These are phyloP conservation scores for Monodelphis domestica DNA, from an alignment of 2,797 vertebrate genomes.

Conservation along the genomic window DNA sequence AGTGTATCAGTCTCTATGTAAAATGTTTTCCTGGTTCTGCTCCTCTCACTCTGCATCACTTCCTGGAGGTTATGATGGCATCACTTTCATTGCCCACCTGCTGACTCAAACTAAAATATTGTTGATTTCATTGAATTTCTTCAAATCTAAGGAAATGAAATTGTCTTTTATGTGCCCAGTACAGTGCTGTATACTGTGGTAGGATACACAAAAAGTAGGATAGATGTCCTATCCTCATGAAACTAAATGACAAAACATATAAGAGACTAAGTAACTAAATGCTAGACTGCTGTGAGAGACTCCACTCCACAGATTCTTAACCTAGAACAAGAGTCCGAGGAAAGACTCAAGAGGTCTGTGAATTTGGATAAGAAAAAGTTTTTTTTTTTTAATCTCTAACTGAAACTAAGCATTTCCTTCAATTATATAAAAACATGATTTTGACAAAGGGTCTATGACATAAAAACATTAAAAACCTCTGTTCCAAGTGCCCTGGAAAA, in stretches of 20 bases:
- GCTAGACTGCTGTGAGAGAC: neutral
- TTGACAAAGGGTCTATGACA: neutral
- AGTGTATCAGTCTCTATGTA: no score
- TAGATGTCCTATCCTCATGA: neutral
- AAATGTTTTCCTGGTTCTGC: no score
- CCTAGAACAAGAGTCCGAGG: no score
- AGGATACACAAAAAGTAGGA: neutral
- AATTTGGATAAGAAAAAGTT: neutral
- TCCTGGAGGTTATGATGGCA: no score
- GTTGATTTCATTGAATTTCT: neutral
- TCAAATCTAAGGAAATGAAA: neutral
- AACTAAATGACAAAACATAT: neutral
- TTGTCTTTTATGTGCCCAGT: neutral
- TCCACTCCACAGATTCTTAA: neutral
- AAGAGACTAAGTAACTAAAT: neutral
- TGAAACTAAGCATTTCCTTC: no score
- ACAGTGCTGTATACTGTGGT: neutral
- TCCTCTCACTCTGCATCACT: no score
- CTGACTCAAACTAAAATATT: neutral
- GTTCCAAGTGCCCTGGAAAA: no score
- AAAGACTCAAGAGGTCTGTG: neutral
- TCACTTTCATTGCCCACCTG: neutral
- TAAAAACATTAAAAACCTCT: no score
- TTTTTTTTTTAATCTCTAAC: no score
- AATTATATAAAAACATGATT: no score